Evolutionary conservation across 2,888 invertebrate genomes (phyloP).

Genomic region (Alviniconcha strummeri): DNA sequence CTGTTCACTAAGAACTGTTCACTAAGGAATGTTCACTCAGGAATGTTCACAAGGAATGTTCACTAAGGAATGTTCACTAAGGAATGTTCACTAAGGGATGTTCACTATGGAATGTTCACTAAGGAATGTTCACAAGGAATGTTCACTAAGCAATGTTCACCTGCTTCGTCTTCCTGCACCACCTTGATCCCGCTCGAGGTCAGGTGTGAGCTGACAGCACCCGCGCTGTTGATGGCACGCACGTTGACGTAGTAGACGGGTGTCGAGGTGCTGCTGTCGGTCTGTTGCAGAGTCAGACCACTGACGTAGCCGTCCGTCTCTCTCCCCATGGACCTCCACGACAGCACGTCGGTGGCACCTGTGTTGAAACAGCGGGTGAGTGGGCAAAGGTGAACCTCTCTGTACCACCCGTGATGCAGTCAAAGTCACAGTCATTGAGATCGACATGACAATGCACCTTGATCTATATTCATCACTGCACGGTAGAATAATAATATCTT

Average conservation of each 20-base stretch:
- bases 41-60: too few relatives aligned
- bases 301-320: conserved; percentile 42
- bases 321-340: conserved; percentile 42
- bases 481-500: too few relatives aligned
- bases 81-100: not conserved
- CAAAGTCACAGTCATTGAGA: too few relatives aligned
- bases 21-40: conserved; percentile 29
- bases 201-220: conserved; percentile 36
- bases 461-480: too few relatives aligned
- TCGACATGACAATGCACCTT: too few relatives aligned
- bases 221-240: conserved; percentile 54
- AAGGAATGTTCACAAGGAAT: too few relatives aligned
- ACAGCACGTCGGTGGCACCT: conserved; percentile 39
- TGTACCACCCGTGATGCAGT: too few relatives aligned
- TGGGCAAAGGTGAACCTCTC: too few relatives aligned
- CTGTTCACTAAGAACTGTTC: too few relatives aligned
- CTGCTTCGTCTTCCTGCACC: conserved; percentile 53
- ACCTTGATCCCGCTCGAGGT: conserved; percentile 50
- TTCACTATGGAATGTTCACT: too few relatives aligned
- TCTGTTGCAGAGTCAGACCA: conserved; percentile 40
- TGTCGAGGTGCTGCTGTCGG: conserved; percentile 28
- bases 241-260: conserved; percentile 58
- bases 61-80: too few relatives aligned
- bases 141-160: conserved; percentile 26
- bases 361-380: too few relatives aligned